Conservation (phyloP, 2,888 invertebrate species). For the Muscina levida region DNA sequence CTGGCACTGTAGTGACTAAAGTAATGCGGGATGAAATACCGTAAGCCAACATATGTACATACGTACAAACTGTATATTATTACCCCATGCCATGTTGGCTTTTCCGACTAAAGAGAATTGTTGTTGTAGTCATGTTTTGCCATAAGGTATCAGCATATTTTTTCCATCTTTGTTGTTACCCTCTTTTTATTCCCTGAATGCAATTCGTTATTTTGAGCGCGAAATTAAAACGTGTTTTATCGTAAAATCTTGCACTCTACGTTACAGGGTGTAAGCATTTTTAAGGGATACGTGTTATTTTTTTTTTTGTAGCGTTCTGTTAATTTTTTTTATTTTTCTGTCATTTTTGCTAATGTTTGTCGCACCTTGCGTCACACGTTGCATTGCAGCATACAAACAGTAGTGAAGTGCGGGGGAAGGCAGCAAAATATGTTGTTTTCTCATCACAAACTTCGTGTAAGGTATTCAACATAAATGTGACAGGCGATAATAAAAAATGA, state of each 20-base stretch:
- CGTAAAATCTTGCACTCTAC: constrained; percentile 72
- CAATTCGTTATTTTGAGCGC: constrained; percentile 62
- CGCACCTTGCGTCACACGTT: constrained; percentile 36
- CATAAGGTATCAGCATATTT: background rate
- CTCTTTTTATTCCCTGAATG: constrained; percentile 23
- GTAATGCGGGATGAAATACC: no score
- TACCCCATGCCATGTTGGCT: no score
- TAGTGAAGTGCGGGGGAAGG: constrained; percentile 11
- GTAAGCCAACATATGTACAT: no score
- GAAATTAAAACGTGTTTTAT: constrained; percentile 79
- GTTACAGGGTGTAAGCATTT: background rate
- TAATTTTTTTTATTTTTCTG: constrained; percentile 18
- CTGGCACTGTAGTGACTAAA: no score
- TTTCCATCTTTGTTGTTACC: constrained; percentile 11
- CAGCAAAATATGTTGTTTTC: constrained; percentile 22
- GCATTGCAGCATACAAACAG: background rate
- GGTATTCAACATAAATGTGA: background rate
- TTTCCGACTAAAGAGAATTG: background rate
- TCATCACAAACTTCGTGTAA: constrained; percentile 5
- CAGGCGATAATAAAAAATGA: constrained; percentile 15
- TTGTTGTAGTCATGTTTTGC: background rate
- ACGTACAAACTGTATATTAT: no score
- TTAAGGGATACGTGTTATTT: background rate
- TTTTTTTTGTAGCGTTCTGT: background rate
- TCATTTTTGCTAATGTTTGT: constrained; percentile 58